These are phyloP conservation scores for Atrina japonica DNA, from an alignment of 2,888 invertebrate genomes.

Conservation along the genomic window DNA sequence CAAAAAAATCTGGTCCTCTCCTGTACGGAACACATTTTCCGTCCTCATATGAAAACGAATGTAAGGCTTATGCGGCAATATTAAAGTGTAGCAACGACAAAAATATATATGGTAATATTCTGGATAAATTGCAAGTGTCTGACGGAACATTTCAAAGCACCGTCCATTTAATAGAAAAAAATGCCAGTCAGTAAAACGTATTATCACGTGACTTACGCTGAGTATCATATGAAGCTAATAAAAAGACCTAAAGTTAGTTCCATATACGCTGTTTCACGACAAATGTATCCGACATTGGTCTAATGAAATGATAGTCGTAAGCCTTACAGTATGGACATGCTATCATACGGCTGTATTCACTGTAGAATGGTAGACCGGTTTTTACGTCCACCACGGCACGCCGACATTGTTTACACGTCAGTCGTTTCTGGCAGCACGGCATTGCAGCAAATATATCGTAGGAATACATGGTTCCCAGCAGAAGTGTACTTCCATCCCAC, in stretches of 20 bases:
- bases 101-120: not conserved
- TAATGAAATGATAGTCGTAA: slow-evolving; percentile 96
- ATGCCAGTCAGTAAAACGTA: not conserved
- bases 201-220: slow-evolving; percentile 7
- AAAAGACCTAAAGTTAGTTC: slow-evolving; percentile 51
- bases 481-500: slow-evolving; percentile 91
- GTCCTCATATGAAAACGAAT: no score
- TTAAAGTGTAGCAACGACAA: not conserved
- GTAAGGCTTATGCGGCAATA: no score
- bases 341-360: slow-evolving; percentile 92
- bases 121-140: slow-evolving; percentile 3
- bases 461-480: slow-evolving; percentile 98
- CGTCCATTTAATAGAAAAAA: no score
- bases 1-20: no score
- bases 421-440: slow-evolving; percentile 95
- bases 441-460: slow-evolving; percentile 99
- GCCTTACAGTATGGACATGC: slow-evolving; percentile 95
- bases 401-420: slow-evolving; percentile 96
- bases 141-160: no score
- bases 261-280: slow-evolving; percentile 69
- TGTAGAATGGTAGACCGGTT: slow-evolving; percentile 92
- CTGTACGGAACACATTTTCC: no score
- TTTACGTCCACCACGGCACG: slow-evolving; percentile 93
- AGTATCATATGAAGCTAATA: slow-evolving; percentile 24
- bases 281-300: slow-evolving; percentile 85